Evolutionary conservation across 2,797 vertebrate species (phyloP).

Genomic region (Cuniculus paca): DNA sequence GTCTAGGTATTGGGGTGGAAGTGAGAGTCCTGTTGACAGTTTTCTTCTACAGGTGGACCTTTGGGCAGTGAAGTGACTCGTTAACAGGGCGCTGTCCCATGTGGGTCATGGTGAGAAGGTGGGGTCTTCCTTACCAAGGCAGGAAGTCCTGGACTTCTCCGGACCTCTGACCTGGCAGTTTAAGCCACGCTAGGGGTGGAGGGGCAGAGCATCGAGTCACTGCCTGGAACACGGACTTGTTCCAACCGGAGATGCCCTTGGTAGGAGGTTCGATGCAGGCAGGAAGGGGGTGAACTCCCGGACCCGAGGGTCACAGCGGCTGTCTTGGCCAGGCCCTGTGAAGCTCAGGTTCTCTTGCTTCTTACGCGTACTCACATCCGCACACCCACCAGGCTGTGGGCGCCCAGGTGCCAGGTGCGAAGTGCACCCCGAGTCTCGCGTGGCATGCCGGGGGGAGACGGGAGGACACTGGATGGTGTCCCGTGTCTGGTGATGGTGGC

Average conservation of each 20-base stretch:
- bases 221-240: not conserved
- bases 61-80: conserved; percentile 50
- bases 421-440: not conserved
- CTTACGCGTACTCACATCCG: not conserved
- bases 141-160: conserved; percentile 53
- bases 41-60: conserved; percentile 62
- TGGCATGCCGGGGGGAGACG: not conserved
- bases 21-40: conserved; percentile 38
- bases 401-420: not conserved
- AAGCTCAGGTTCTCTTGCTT: not conserved
- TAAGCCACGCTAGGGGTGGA: not conserved
- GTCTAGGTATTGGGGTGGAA: conserved; percentile 34
- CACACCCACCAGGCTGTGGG: not conserved
- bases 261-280: not conserved
- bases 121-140: conserved; percentile 32
- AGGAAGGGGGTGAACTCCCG: not conserved
- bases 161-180: not conserved
- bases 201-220: not conserved
- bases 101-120: not conserved
- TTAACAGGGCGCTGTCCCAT: not conserved
- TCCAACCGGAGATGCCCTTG: not conserved
- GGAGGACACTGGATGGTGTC: not conserved
- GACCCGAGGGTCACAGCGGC: not conserved
- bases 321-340: not conserved
- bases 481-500: not conserved